These are phyloP conservation scores for Fabriciana adippe DNA, from an alignment of 2,888 invertebrate genomes.

Conservation along the genomic window DNA sequence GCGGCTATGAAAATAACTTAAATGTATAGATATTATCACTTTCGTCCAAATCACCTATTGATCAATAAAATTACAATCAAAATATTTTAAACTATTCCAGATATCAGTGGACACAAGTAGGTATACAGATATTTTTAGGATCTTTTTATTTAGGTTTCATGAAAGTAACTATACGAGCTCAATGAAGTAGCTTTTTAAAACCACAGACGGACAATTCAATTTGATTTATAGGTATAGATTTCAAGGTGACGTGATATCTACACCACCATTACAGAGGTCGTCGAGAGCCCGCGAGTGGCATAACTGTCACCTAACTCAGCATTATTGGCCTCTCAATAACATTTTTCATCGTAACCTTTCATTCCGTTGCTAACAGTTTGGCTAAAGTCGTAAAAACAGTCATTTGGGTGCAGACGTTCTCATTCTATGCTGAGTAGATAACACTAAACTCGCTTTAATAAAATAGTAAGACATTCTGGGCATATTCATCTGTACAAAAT, in stretches of 20 bases:
- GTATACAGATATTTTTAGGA: too few relatives aligned
- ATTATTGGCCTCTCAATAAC: conserved; percentile 50
- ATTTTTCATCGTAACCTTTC: conserved; percentile 26
- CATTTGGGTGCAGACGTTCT: conserved; percentile 9
- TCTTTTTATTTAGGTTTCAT: too few relatives aligned
- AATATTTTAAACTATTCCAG: too few relatives aligned
- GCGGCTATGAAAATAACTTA: too few relatives aligned
- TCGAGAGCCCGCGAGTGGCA: conserved; percentile 47
- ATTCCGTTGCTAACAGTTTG: conserved; percentile 8
- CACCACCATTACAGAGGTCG: conserved; percentile 53
- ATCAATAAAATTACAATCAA: too few relatives aligned
- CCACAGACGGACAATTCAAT: too few relatives aligned
- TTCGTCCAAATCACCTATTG: too few relatives aligned
- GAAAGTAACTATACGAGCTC: too few relatives aligned
- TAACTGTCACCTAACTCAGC: conserved; percentile 59
- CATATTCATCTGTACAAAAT: not conserved
- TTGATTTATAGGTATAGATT: conserved; percentile 42
- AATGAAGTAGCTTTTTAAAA: too few relatives aligned
- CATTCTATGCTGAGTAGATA: not conserved
- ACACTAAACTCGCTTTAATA: conserved; percentile 8
- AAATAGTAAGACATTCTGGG: conserved; percentile 6
- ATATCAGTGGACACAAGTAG: too few relatives aligned
- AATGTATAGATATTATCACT: too few relatives aligned
- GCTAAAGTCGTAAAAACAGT: conserved; percentile 12
- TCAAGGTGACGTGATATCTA: conserved; percentile 52